These are phyloP conservation scores for Bos indicus DNA, from an alignment of 2,113 vertebrate species.

Conservation along the genomic window DNA sequence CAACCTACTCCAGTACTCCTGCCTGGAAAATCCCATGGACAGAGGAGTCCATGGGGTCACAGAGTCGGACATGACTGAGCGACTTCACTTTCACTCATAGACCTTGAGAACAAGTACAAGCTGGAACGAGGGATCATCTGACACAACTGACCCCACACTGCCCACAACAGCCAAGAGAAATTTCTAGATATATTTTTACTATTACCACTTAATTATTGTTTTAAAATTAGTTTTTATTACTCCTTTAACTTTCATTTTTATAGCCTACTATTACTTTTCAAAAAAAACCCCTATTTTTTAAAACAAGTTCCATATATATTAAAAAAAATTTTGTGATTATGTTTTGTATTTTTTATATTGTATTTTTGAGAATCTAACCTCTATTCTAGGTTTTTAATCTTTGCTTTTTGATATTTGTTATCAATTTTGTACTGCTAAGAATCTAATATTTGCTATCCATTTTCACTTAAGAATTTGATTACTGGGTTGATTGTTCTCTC, in stretches of 20 bases:
- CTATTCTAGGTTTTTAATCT: background rate
- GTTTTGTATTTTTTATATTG: background rate
- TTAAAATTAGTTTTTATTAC: background rate
- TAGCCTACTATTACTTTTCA: background rate
- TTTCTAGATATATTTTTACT: background rate
- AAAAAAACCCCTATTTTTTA: background rate
- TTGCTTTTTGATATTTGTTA: background rate
- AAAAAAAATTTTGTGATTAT: background rate
- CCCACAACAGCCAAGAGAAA: background rate
- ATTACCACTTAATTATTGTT: background rate
- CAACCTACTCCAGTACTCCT: no score
- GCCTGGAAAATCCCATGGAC: no score
- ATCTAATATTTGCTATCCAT: background rate
- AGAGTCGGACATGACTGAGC: no score
- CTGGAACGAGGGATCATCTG: background rate
- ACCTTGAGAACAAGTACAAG: background rate
- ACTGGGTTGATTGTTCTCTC: background rate
- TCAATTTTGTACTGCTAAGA: background rate
- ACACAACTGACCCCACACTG: background rate
- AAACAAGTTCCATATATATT: background rate
- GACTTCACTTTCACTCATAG: background rate
- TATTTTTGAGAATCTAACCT: background rate
- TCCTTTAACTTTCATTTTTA: background rate
- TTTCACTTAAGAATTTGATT: background rate
- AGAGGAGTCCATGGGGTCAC: no score